Evolutionary conservation across 2,888 invertebrate genomes (phyloP).

Genomic region (Philereme transversata): DNA sequence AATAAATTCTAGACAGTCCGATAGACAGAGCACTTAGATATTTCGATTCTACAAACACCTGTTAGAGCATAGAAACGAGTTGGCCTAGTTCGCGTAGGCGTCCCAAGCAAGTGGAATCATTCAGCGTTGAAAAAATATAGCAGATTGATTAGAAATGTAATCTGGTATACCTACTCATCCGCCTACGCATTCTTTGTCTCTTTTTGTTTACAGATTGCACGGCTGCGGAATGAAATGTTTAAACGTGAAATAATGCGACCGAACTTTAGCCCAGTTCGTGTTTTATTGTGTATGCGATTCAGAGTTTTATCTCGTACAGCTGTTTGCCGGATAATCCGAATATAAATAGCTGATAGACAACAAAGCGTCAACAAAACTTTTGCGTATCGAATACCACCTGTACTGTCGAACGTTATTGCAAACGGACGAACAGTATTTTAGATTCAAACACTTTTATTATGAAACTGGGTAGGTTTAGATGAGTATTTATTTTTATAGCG

Average conservation of each 20-base stretch:
- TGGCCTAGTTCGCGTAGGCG: conserved; percentile 13
- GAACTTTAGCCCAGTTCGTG: conserved; percentile 65
- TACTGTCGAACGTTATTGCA: conserved; percentile 50
- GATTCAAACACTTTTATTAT: conserved; percentile 44
- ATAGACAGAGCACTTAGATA: not conserved
- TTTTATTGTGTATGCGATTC: conserved; percentile 73
- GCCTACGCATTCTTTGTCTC: conserved; percentile 62
- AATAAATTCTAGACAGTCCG: not conserved
- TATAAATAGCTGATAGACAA: conserved; percentile 77
- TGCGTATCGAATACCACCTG: conserved; percentile 43
- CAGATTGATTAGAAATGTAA: conserved; percentile 46
- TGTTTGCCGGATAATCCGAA: conserved; percentile 73
- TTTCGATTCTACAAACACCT: conserved; percentile 1
- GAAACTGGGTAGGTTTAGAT: conserved; percentile 30
- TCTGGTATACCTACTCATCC: conserved; percentile 51
- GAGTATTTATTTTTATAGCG: conserved; percentile 40
- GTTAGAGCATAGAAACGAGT: conserved; percentile 1
- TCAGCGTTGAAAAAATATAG: conserved; percentile 29
- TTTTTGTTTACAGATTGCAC: conserved; percentile 73
- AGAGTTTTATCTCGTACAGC: conserved; percentile 73
- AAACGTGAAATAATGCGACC: conserved; percentile 70
- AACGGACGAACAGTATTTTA: conserved; percentile 37
- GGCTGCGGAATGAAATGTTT: conserved; percentile 70
- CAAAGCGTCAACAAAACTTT: conserved; percentile 64
- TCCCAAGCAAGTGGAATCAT: conserved; percentile 16